Conservation (phyloP, 2,888 invertebrate species). For the Conomelus anceps region DNA sequence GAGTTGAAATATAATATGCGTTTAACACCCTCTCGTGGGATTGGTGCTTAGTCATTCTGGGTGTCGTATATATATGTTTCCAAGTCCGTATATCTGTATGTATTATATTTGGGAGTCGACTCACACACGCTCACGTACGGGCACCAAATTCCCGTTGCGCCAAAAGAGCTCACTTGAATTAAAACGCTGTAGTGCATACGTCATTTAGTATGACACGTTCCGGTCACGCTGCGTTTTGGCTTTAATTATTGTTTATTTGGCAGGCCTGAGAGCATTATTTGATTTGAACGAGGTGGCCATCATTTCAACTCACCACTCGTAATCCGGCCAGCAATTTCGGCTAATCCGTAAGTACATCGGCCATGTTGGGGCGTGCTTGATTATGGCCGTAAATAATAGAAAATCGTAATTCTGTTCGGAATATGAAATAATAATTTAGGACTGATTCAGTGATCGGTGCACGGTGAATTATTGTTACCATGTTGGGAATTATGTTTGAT, state of each 20-base stretch:
- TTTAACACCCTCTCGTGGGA: not conserved
- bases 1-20: not conserved
- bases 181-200: not conserved
- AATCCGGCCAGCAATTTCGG: not conserved
- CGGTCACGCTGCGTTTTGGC: not conserved
- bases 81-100: not conserved
- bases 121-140: not conserved
- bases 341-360: not conserved
- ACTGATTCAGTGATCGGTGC: too few species aligned
- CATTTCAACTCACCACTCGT: not conserved
- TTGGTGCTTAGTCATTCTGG: not conserved
- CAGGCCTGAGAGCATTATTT: not conserved
- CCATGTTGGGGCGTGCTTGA: not conserved
- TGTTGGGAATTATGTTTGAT: too few species aligned
- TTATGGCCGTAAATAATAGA: not conserved
- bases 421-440: too few species aligned
- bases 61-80: not conserved
- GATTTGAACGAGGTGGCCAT: not conserved
- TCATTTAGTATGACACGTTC: not conserved
- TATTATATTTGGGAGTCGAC: not conserved
- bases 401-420: not conserved
- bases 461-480: too few species aligned
- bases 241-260: not conserved
- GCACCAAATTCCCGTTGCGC: not conserved
- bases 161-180: not conserved